Conservation (phyloP, 2,888 invertebrate genomes). For the Chrysolina haemoptera region DNA sequence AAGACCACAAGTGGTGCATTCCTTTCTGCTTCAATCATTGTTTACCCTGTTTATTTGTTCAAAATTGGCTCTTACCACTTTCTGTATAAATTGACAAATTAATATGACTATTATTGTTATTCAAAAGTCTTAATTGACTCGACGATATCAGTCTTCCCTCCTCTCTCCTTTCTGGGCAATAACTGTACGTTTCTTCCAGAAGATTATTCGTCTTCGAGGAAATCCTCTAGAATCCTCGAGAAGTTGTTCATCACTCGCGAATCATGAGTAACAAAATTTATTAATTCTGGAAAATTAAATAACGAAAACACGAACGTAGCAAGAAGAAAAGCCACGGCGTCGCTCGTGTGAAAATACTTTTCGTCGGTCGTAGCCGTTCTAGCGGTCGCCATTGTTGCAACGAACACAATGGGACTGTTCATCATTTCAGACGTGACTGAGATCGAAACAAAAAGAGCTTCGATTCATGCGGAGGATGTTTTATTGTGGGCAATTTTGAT, state of each 20-base stretch:
- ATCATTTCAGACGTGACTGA: constrained; percentile 54
- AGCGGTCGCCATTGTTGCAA: constrained; percentile 44
- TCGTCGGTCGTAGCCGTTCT: constrained; percentile 51
- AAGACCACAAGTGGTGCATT: no score
- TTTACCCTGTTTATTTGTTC: no score
- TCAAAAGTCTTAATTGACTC: no score
- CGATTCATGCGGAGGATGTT: constrained; percentile 34
- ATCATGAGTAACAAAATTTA: constrained; percentile 54
- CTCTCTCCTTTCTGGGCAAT: no score
- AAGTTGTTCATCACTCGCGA: constrained; percentile 48
- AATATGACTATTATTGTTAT: no score
- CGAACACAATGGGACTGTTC: constrained; percentile 51
- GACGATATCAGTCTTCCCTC: no score
- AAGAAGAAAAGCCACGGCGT: constrained; percentile 28
- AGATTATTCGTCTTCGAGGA: neutral
- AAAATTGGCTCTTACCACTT: no score
- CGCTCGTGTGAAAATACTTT: constrained; percentile 48
- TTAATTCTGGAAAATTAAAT: constrained; percentile 54
- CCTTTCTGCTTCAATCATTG: no score
- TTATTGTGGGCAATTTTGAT: constrained; percentile 33
- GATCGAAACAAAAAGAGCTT: constrained; percentile 45
- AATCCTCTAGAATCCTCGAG: neutral
- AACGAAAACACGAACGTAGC: constrained; percentile 53
- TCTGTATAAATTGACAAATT: no score
- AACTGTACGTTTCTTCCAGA: no score